Evolutionary conservation across 2,113 vertebrate genomes (phyloP).

Genomic region (Poeciliopsis turrubarensis): DNA sequence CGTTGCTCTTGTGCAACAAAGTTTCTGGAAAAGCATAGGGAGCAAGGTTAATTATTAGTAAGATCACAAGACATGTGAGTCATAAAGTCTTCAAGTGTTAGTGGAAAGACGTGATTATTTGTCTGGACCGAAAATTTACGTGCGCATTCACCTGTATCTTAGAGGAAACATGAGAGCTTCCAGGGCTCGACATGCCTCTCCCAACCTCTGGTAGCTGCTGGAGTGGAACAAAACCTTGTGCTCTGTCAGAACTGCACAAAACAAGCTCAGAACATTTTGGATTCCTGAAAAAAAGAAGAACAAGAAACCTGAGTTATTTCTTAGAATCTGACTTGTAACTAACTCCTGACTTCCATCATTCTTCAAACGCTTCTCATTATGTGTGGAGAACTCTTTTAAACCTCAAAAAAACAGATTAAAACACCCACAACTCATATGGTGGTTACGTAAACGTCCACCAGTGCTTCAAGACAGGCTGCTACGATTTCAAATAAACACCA

Average conservation of each 20-base stretch:
- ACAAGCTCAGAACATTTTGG: conserved; percentile 95
- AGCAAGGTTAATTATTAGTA: conserved; percentile 45
- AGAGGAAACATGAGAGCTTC: conserved; percentile 98
- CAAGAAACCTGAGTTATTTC: conserved; percentile 38
- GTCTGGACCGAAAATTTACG: neutral
- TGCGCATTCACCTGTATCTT: conserved; percentile 92
- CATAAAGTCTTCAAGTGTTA: neutral
- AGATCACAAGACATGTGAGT: conserved; percentile 13
- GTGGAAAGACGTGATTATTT: conserved; percentile 33
- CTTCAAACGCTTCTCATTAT: conserved; percentile 35
- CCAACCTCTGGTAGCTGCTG: conserved; percentile 95
- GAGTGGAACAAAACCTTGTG: conserved; percentile 99
- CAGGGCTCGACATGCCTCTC: conserved; percentile 92
- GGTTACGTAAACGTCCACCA: neutral
- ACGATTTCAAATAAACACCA: conserved; percentile 2
- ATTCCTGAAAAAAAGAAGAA: conserved; percentile 84
- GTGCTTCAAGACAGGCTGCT: conserved; percentile 9
- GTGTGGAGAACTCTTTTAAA: conserved; percentile 23
- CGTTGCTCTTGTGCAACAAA: neutral
- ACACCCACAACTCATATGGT: conserved; percentile 18
- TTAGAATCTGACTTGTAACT: conserved; percentile 26
- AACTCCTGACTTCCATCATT: conserved; percentile 40
- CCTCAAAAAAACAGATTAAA: conserved; percentile 26
- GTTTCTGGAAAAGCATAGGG: conserved; percentile 11
- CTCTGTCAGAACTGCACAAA: conserved; percentile 96